phyloP scores from a whole-genome alignment of 1,140 invertebrate species.

The Pteromalus puparum region DNA sequence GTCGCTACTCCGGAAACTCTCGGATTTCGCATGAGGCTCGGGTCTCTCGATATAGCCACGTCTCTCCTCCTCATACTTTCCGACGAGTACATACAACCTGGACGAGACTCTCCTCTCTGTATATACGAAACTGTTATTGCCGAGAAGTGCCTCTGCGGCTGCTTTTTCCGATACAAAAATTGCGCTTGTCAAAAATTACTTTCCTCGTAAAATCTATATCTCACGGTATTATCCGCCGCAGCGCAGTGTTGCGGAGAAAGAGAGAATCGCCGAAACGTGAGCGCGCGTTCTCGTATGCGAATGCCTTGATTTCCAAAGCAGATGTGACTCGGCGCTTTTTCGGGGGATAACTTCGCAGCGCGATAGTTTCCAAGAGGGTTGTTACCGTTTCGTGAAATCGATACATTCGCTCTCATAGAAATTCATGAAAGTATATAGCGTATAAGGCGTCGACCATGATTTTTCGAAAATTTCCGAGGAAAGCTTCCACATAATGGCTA shows the following conservation, averaged over 20 bases:
- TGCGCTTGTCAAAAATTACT: not conserved
- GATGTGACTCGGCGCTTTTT: not conserved
- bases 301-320: not conserved
- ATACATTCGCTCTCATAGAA: not conserved
- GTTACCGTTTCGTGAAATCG: not conserved
- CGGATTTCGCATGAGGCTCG: not conserved
- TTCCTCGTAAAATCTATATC: not conserved
- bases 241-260: not conserved
- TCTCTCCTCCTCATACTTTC: too few species aligned
- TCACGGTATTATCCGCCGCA: not conserved
- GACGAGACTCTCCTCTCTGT: not conserved
- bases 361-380: not conserved
- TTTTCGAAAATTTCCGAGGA: not conserved
- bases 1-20: not conserved
- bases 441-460: not conserved
- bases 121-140: not conserved
- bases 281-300: not conserved
- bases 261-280: not conserved
- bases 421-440: not conserved
- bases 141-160: too few species aligned
- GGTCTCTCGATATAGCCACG: not conserved
- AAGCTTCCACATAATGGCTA: not conserved
- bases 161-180: not conserved
- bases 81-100: not conserved
- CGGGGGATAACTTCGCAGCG: not conserved